phyloP scores from a whole-genome alignment of 1,140 invertebrate genomes.

The Drosophila simulans region DNA sequence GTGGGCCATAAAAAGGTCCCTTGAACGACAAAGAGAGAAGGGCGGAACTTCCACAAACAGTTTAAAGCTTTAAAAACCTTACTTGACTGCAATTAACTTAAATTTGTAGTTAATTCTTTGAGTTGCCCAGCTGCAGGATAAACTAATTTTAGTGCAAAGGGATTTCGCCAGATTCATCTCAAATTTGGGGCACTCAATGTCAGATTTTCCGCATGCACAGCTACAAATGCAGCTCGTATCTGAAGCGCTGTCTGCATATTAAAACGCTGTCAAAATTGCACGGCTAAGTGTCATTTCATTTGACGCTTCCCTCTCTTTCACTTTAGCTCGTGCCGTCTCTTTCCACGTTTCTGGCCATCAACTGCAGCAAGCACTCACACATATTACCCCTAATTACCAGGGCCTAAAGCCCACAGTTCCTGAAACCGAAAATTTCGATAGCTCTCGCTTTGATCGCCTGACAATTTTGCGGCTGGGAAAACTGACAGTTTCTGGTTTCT shows the following conservation, averaged over 20 bases:
- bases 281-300: slow-evolving; percentile 77
- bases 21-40: neutral
- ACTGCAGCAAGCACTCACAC: slow-evolving; percentile 29
- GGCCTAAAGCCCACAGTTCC: neutral
- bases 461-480: slow-evolving; percentile 21
- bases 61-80: slow-evolving; percentile 31
- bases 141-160: neutral
- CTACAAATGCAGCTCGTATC: slow-evolving; percentile 13
- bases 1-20: slow-evolving; percentile 38
- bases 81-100: slow-evolving; percentile 51
- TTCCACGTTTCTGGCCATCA: slow-evolving; percentile 32
- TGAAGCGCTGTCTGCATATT: slow-evolving; percentile 60
- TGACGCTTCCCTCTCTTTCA: slow-evolving; percentile 7
- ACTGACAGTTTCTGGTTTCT: slow-evolving; percentile 5
- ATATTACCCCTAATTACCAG: slow-evolving; percentile 62
- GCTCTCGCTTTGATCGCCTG: slow-evolving; percentile 2
- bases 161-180: neutral
- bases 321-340: slow-evolving; percentile 1
- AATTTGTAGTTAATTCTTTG: slow-evolving; percentile 23
- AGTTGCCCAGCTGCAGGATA: neutral
- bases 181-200: slow-evolving; percentile 63
- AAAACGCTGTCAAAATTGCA: slow-evolving; percentile 77
- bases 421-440: slow-evolving; percentile 11
- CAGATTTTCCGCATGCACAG: slow-evolving; percentile 26
- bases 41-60: neutral